Percentiles rank a stretch among this genome's conserved stretches.
Conservation (phyloP, 2,888 invertebrate genomes). For the Argyresthia albistria region DNA sequence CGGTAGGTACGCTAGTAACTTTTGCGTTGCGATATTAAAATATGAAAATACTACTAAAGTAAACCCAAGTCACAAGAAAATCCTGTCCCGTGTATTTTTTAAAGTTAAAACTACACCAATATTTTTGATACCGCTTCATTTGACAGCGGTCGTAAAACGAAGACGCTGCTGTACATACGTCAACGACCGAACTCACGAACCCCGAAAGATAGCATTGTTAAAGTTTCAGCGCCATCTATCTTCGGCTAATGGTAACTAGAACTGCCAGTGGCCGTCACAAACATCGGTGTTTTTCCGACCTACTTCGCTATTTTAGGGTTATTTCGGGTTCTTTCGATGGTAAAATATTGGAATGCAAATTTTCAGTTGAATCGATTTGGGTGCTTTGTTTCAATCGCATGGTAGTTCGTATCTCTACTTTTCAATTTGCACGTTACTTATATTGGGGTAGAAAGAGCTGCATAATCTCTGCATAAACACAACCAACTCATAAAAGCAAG, state of each 20-base stretch:
- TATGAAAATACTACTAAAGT: too few species aligned
- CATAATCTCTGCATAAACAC: background rate
- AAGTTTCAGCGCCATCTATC: conserved; percentile 52
- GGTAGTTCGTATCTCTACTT: too few species aligned
- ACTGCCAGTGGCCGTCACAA: conserved; percentile 25
- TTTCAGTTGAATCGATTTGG: too few species aligned
- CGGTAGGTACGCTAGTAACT: too few species aligned
- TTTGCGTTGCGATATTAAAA: too few species aligned
- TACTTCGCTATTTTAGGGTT: conserved; percentile 38
- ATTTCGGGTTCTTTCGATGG: conserved; percentile 12
- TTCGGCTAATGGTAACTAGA: conserved; percentile 42
- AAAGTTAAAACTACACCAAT: too few species aligned
- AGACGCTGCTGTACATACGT: background rate
- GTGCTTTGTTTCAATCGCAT: too few species aligned
- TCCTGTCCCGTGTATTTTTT: too few species aligned
- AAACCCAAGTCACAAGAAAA: too few species aligned
- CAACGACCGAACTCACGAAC: background rate
- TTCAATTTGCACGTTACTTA: too few species aligned
- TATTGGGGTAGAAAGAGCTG: too few species aligned
- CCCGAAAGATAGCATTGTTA: background rate
- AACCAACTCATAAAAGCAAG: background rate
- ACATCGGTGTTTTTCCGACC: conserved; percentile 48
- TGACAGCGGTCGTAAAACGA: background rate
- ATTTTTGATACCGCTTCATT: background rate
- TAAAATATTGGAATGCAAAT: too few species aligned